phyloP scores from a whole-genome alignment of 2,113 vertebrate genomes.

The Chrysemys picta region DNA sequence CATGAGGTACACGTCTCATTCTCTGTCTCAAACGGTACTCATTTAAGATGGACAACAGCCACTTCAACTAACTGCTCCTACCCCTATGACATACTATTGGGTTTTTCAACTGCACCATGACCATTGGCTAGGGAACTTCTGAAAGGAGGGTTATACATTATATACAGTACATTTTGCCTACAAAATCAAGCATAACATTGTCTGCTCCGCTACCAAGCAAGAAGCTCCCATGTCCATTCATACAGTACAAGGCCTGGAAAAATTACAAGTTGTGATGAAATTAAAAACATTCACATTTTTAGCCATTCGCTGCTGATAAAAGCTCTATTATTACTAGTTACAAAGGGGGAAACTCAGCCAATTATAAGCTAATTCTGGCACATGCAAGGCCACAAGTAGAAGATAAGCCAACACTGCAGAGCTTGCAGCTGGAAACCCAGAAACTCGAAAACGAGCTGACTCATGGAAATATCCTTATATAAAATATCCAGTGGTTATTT shows the following conservation, averaged over 20 bases:
- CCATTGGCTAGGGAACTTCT: neutral
- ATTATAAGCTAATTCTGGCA: slow-evolving; percentile 68
- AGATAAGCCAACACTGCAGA: slow-evolving; percentile 64
- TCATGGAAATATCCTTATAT: slow-evolving; percentile 75
- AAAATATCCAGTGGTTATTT: slow-evolving; percentile 68
- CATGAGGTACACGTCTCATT: neutral
- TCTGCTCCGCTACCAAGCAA: slow-evolving; percentile 11
- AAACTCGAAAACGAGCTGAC: slow-evolving; percentile 75
- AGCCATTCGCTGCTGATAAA: slow-evolving; percentile 62
- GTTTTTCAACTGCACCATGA: neutral
- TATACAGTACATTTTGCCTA: neutral
- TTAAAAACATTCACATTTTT: slow-evolving; percentile 68
- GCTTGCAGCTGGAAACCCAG: slow-evolving; percentile 65
- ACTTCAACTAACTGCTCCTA: neutral
- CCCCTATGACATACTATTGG: neutral
- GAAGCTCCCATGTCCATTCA: neutral
- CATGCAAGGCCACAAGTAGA: slow-evolving; percentile 53
- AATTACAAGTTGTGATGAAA: slow-evolving; percentile 61
- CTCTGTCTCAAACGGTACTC: neutral
- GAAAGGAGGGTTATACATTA: slow-evolving; percentile 11
- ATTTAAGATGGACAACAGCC: neutral
- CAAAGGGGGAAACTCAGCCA: slow-evolving; percentile 67
- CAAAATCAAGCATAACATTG: neutral
- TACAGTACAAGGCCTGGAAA: slow-evolving; percentile 39
- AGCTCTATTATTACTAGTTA: slow-evolving; percentile 58